Conservation (phyloP, 2,113 vertebrate genomes). For the Nycticorax nycticorax region DNA sequence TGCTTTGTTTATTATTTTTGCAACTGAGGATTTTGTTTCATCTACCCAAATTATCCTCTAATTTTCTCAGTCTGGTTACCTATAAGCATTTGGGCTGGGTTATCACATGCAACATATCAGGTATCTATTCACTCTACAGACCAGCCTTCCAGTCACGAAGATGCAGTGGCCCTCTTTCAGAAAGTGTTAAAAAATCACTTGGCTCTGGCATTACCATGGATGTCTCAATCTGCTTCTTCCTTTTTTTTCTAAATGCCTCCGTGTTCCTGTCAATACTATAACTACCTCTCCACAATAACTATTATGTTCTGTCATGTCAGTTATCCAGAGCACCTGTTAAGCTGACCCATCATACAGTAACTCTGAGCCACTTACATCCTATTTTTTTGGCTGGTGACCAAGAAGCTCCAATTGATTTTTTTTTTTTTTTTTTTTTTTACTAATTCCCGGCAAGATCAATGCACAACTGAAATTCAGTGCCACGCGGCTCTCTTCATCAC, state of each 20-base stretch:
- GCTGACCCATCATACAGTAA: not conserved
- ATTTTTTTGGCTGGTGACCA: constrained; percentile 6
- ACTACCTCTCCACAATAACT: constrained; percentile 11
- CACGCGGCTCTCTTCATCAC: not conserved
- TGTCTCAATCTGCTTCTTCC: constrained; percentile 18
- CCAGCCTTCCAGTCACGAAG: not conserved
- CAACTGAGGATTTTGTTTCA: not conserved
- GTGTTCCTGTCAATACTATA: constrained; percentile 35
- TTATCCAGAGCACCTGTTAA: constrained; percentile 24
- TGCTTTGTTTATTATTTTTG: not conserved
- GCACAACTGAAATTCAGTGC: constrained; percentile 15
- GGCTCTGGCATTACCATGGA: not conserved
- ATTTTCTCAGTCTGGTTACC: not conserved
- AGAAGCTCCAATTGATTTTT: not conserved
- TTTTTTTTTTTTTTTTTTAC: constrained; percentile 4
- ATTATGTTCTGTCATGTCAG: constrained; percentile 19
- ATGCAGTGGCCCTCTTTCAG: not conserved
- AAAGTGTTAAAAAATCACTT: constrained; percentile 12
- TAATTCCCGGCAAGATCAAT: constrained; percentile 55
- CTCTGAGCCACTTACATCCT: not conserved
- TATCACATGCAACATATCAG: not conserved
- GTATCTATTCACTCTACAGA: not conserved
- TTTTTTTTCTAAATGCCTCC: not conserved
- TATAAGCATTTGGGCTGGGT: not conserved
- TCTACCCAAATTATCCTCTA: not conserved